Evolutionary conservation across 2,113 vertebrate species (phyloP).

Genomic region (Abramis brama): DNA sequence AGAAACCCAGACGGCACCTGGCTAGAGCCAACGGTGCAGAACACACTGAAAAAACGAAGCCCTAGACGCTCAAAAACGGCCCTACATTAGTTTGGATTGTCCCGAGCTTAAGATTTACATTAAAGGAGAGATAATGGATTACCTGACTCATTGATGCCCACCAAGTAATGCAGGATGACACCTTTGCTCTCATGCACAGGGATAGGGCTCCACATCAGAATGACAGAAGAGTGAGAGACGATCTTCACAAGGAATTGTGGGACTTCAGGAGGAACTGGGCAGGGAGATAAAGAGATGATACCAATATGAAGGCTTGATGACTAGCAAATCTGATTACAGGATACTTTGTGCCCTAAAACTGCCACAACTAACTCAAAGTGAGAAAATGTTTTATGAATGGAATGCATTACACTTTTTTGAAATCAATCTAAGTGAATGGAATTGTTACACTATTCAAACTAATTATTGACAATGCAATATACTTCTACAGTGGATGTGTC

Average conservation of each 20-base stretch:
- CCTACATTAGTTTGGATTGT: too few species aligned
- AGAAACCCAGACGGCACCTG: too few species aligned
- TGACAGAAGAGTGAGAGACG: slow-evolving; percentile 53
- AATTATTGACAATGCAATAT: background rate
- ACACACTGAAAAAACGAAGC: too few species aligned
- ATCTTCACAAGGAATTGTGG: slow-evolving; percentile 51
- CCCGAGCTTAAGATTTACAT: background rate
- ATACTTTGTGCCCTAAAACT: background rate
- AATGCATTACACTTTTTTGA: background rate
- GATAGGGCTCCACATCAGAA: slow-evolving; percentile 66
- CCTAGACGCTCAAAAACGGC: too few species aligned
- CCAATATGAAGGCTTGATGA: background rate
- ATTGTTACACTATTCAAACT: background rate
- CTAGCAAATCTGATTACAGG: background rate
- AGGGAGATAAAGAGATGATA: background rate
- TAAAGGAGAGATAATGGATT: background rate
- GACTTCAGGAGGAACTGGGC: slow-evolving; percentile 67
- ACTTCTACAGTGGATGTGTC: background rate
- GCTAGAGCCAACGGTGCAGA: too few species aligned
- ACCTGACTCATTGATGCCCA: slow-evolving; percentile 60
- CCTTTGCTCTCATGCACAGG: slow-evolving; percentile 57
- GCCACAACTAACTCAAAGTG: background rate
- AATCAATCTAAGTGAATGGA: background rate
- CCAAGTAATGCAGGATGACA: slow-evolving; percentile 62
- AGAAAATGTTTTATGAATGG: background rate